phyloP scores from a whole-genome alignment of 2,888 invertebrate species.

The Dryadula phaetusa region DNA sequence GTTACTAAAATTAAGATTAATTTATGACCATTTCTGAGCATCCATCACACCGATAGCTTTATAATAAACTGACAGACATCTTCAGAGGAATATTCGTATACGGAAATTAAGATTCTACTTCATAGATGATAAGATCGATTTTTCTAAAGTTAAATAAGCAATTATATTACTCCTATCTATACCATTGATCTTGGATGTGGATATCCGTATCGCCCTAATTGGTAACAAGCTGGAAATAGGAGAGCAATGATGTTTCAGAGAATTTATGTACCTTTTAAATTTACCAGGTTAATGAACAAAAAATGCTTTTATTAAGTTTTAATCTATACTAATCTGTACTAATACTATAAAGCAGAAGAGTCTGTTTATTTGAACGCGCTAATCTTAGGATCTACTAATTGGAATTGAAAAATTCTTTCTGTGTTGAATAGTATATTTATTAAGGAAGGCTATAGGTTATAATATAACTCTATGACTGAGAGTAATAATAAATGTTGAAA shows the following conservation, averaged over 20 bases:
- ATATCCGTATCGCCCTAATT: conserved; percentile 41
- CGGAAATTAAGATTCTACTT: conserved; percentile 3
- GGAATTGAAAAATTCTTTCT: too few relatives aligned
- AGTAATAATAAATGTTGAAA: too few relatives aligned
- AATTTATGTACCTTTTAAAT: conserved; percentile 10
- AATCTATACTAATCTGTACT: too few relatives aligned
- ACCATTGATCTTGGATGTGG: conserved; percentile 40
- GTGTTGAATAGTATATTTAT: too few relatives aligned
- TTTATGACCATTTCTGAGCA: conserved; percentile 35
- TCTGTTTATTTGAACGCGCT: too few relatives aligned
- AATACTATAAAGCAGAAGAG: too few relatives aligned
- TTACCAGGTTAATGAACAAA: background rate
- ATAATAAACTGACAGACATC: conserved; percentile 12
- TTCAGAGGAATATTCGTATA: conserved; percentile 18
- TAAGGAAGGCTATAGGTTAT: too few relatives aligned
- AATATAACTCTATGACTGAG: too few relatives aligned
- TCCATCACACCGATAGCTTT: conserved; percentile 32
- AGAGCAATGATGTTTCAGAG: conserved; percentile 8
- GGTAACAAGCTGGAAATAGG: conserved; percentile 32
- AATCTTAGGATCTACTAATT: too few relatives aligned
- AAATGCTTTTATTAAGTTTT: background rate
- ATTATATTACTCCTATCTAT: conserved; percentile 32
- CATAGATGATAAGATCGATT: background rate
- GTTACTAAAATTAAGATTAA: conserved; percentile 34
- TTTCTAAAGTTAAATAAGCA: conserved; percentile 11